phyloP scores from a whole-genome alignment of 2,888 invertebrate species.

The Drosophila putrida region DNA sequence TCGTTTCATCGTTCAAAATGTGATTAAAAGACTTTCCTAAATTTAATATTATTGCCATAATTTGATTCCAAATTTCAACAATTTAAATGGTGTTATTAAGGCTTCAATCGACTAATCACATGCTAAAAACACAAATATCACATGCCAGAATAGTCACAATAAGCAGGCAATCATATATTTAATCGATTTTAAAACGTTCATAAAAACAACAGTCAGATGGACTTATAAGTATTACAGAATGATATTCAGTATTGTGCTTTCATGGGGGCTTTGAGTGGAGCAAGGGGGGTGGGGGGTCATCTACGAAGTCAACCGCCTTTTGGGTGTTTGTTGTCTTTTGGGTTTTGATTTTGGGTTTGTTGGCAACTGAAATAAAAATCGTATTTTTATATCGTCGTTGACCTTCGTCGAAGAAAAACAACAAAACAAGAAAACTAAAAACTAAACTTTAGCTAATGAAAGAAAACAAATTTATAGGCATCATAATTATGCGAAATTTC shows the following conservation, averaged over 20 bases:
- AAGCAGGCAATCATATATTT: conserved; percentile 59
- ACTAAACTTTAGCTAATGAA: conserved; percentile 75
- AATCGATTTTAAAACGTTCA: conserved; percentile 76
- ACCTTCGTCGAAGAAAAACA: conserved; percentile 74
- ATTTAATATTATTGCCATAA: conserved; percentile 5
- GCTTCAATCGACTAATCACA: conserved; percentile 29
- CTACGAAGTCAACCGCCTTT: conserved; percentile 28
- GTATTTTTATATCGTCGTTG: conserved; percentile 78
- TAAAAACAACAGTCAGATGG: conserved; percentile 44
- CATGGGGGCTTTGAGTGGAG: background rate
- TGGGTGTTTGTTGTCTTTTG: conserved; percentile 25
- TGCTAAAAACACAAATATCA: conserved; percentile 25
- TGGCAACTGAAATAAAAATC: conserved; percentile 71
- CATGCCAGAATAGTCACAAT: conserved; percentile 25
- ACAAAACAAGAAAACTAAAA: conserved; percentile 58
- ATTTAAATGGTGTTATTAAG: conserved; percentile 34
- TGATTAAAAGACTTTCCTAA: conserved; percentile 9
- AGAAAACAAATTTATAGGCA: conserved; percentile 81
- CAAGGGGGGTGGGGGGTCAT: background rate
- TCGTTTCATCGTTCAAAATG: background rate
- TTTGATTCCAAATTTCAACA: conserved; percentile 1
- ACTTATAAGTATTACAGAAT: conserved; percentile 46
- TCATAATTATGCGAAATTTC: conserved; percentile 81
- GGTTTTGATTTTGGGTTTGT: conserved; percentile 11
- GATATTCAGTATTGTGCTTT: conserved; percentile 23